Conservation (phyloP, 2,888 invertebrate genomes). For the Brenthis ino region DNA sequence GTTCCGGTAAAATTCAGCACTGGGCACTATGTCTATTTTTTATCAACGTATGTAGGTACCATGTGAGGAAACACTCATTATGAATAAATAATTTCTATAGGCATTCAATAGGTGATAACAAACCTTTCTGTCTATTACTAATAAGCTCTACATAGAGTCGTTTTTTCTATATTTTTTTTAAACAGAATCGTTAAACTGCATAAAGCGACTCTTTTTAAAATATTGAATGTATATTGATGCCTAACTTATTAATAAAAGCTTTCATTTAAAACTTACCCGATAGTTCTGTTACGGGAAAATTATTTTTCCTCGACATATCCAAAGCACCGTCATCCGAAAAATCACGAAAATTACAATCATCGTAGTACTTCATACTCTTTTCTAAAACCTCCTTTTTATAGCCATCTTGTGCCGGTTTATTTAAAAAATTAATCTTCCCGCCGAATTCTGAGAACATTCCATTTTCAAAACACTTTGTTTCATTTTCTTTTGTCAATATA, state of each 20-base stretch:
- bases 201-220: no score
- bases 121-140: no score
- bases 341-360: constrained; percentile 67
- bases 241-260: background rate
- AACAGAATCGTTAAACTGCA: no score
- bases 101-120: no score
- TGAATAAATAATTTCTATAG: no score
- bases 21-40: no score
- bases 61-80: no score
- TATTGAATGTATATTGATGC: background rate
- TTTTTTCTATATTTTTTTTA: no score
- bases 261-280: constrained; percentile 56
- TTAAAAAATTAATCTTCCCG: constrained; percentile 66
- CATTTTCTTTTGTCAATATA: constrained; percentile 84
- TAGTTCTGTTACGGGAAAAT: constrained; percentile 73
- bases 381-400: constrained; percentile 69
- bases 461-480: constrained; percentile 72
- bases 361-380: constrained; percentile 71
- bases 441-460: constrained; percentile 66
- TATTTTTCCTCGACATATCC: constrained; percentile 78
- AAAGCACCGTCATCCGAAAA: constrained; percentile 71
- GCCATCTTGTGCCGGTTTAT: constrained; percentile 56
- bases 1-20: no score
- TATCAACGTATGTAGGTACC: no score
- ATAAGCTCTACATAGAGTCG: no score